Conservation (phyloP, 1,140 invertebrate genomes). For the Drosophila azteca region DNA sequence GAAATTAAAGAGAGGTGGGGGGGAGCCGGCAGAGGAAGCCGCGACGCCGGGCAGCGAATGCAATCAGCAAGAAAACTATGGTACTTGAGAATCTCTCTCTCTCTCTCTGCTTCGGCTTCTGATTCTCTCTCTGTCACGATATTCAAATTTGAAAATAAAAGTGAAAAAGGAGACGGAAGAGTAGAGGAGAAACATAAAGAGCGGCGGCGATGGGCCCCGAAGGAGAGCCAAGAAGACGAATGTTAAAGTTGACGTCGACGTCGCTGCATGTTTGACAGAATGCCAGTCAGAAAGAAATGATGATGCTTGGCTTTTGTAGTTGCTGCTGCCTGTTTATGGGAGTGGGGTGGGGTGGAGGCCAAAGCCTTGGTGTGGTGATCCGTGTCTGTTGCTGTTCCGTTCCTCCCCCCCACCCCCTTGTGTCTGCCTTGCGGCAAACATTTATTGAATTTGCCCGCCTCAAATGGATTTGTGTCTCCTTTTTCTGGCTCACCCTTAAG, state of each 20-base stretch:
- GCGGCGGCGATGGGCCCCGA: neutral
- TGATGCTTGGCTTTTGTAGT: constrained; percentile 32
- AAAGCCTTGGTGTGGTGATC: neutral
- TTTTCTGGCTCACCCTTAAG: constrained; percentile 1
- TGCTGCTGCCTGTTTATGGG: constrained; percentile 16
- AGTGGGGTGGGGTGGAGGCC: constrained; percentile 19
- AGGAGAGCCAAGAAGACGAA: constrained; percentile 22
- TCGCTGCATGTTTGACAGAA: constrained; percentile 75
- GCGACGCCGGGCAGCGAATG: constrained; percentile 64
- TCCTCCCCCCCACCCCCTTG: constrained; percentile 4
- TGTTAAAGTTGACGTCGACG: constrained; percentile 62
- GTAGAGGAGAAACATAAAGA: neutral
- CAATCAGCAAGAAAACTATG: constrained; percentile 73
- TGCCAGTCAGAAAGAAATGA: constrained; percentile 61
- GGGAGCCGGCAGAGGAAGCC: constrained; percentile 10
- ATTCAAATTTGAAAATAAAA: constrained; percentile 79
- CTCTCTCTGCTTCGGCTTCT: constrained; percentile 8
- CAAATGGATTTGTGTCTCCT: constrained; percentile 15
- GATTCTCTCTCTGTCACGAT: constrained; percentile 46
- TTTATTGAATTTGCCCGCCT: constrained; percentile 64
- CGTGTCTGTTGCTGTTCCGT: neutral
- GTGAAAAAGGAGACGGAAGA: constrained; percentile 66
- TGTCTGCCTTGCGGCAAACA: constrained; percentile 51
- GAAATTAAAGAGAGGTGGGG: constrained; percentile 63
- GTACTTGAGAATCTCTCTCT: constrained; percentile 62